Conservation (phyloP, 2,797 vertebrate species). For the Sandelia bainsii region DNA sequence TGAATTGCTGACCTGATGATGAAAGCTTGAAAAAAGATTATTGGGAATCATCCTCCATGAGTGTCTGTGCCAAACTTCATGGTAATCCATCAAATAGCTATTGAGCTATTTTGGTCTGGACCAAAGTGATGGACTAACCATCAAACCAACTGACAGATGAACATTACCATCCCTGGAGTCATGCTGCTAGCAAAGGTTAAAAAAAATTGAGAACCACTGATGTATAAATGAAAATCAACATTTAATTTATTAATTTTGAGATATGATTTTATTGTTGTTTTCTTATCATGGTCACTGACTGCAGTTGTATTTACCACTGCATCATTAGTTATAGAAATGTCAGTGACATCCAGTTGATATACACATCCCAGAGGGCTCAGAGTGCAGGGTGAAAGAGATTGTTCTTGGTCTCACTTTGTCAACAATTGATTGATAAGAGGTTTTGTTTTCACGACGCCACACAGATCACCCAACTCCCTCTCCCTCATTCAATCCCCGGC, state of each 20-base stretch:
- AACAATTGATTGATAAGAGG: slow-evolving; percentile 81
- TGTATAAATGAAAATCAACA: not conserved
- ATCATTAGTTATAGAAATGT: slow-evolving; percentile 41
- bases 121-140: not conserved
- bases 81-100: not conserved
- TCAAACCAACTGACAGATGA: not conserved
- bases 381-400: slow-evolving; percentile 45
- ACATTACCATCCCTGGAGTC: not conserved
- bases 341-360: slow-evolving; percentile 55
- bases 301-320: slow-evolving; percentile 23
- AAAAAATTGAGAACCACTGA: not conserved
- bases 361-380: slow-evolving; percentile 45
- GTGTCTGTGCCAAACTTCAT: not conserved
- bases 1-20: not conserved
- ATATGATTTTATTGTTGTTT: not conserved
- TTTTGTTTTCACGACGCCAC: slow-evolving; percentile 78
- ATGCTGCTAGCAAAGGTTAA: not conserved
- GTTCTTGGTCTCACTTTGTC: slow-evolving; percentile 68
- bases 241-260: not conserved
- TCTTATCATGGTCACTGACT: not conserved
- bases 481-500: slow-evolving; percentile 76
- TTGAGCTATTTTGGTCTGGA: not conserved
- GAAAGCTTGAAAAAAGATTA: not conserved
- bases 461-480: slow-evolving; percentile 70
- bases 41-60: not conserved